Conservation (phyloP, 2,113 vertebrate genomes). For the Prolemur simus region DNA sequence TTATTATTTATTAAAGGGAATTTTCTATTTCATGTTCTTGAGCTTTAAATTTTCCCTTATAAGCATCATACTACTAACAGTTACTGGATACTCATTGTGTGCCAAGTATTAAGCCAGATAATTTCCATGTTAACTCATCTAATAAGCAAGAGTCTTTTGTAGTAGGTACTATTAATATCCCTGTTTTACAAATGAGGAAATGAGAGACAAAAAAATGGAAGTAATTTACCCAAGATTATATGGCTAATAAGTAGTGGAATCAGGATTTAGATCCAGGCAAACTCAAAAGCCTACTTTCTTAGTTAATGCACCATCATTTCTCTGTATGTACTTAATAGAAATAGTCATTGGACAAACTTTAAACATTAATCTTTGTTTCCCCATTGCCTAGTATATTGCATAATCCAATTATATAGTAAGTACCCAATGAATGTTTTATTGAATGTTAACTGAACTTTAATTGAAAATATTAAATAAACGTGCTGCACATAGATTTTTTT, state of each 20-base stretch:
- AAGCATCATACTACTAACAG: neutral
- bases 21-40: conserved; percentile 11
- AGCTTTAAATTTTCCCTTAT: conserved; percentile 8
- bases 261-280: neutral
- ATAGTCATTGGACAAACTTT: conserved; percentile 18
- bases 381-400: neutral
- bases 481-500: neutral
- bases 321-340: neutral
- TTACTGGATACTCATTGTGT: neutral
- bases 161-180: neutral
- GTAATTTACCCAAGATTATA: conserved; percentile 1
- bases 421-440: neutral
- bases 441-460: conserved; percentile 32
- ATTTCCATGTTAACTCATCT: conserved; percentile 36
- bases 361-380: conserved; percentile 1
- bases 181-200: conserved; percentile 30
- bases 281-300: neutral
- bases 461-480: conserved; percentile 30
- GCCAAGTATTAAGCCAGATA: conserved; percentile 1
- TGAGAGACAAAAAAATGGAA: neutral
- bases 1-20: neutral
- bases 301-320: conserved; percentile 10
- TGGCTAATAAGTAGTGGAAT: neutral
- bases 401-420: neutral
- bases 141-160: neutral